Evolutionary conservation across 1,140 invertebrate species (phyloP), one percentile per base, ranked within the genome.

Genomic region (Lysiphlebus fabarum): DNA sequence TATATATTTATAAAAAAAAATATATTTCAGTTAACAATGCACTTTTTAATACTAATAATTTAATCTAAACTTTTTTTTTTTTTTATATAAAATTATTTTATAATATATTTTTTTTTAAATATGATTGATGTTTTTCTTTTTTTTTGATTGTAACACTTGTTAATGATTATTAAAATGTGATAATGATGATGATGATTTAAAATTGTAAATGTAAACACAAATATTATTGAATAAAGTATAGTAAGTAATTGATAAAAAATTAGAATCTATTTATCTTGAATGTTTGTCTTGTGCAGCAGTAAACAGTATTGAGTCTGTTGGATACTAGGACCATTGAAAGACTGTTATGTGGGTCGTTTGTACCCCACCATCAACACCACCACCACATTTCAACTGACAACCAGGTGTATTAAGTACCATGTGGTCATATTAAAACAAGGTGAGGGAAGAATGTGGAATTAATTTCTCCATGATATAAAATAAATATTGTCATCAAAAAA

Each of bases 301-400:
- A 44, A 61, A 58, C 59, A 26, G 17, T 26, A 26, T 45, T 56
- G 55, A 40, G 69, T 62, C 65, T 66, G 71, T 65, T 67, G 66
- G 65, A 61, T 67, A 71, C 65, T 66, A 68, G 65, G 66, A 68
- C 68, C 68, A 71, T 75, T 70, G 66, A 71, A 72, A 70, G 70
- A 73, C 71, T 64, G 67, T 75, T 76, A 78, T 76, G 74, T 78
- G 74, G 76, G 76, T 76, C 76, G 76, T 74, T 76, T 74, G 74
- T 61, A 62, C 74, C 75, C 72, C 72, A 68, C 74, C 71, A 73
- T 56, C 14, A 36, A n/a, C n/a, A n/a, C n/a, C n/a, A n/a, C n/a
- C n/a, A n/a, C n/a, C 17, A 26, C 1, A 26, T 26, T 26, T 26
- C 17, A 26, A 26, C 17, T 26, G 17, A 26, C 17, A 26, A 26